Base-by-base conservation (phyloP, 2,113 vertebrate species). In the Dromiciops gliroides region DNA sequence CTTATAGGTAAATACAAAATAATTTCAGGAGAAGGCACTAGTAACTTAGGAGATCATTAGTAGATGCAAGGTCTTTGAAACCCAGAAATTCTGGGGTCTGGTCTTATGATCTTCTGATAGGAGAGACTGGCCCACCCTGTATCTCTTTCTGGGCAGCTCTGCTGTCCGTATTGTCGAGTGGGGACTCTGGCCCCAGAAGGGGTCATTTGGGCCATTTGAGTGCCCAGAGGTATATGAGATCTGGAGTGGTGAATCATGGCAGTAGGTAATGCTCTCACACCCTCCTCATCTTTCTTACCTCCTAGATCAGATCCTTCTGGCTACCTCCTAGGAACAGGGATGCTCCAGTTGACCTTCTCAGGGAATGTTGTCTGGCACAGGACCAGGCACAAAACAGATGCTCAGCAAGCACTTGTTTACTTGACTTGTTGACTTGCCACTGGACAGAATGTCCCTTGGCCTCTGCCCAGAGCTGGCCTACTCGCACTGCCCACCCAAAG, bases 341-440 rank as follows among this genome's bases (percentile, higher is more conserved):
- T 90, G 89, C 52, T 48, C 23, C 3, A 11, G 25, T 90, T 23
- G 44, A 51, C 90, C 67, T 50, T 49, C 51, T 31, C 3, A 48
- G 52, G 67, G 47, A n/a, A 28, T 23, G 90, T 94, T 0, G 0
- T 26, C 53, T 11, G 26, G 90, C 90, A 37, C 89, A 37, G 28
- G 48, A 50, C 48, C 51, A 75, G 90, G 91, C 10, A 44, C 92
- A 1, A 7, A 83, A 3, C 53, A 48, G 91, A 90, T 53, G 50
- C 19, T 89, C 48, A 44, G 26, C 91, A 31, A 51, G 11, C 67
- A 95, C 89, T 90, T 53, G 47, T 0, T 37, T 44, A 83, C 92
- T 94, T 95, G 51, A 83, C 92, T 94, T 95, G 94, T 67, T 96
- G 94, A 96, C 83, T 83, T 26, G 11, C 50, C 48, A 26, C 22